Base-by-base conservation (phyloP, 2,113 vertebrate genomes). In the Pteruthius melanotis region DNA sequence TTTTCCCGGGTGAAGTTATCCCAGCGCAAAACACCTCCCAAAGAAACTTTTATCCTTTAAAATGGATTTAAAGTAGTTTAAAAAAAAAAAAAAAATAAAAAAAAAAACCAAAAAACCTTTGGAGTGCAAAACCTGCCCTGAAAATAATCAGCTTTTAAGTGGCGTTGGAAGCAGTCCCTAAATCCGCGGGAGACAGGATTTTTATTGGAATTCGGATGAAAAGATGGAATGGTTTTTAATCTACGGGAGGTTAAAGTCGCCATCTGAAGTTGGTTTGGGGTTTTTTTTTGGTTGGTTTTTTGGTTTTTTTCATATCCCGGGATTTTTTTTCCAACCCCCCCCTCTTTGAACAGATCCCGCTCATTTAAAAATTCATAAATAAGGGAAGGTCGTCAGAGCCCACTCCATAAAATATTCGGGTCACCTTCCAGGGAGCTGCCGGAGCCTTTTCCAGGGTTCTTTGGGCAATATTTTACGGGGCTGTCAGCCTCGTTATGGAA, bases 201-300 rank as follows among this genome's bases (percentile, higher is more conserved):
- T 97, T 98, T 98, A 97, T 98, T 98, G 96, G 96, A 98, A 90
- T 97, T 97, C 87, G 94, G 91, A 97, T 94, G 80, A 94, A 97
- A 98, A 98, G 97, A 97, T 96, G 95, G 96, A 97, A 96, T 95
- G 95, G 57, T 94, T 96, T 96, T 93, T 89, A 91, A 91, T 97
- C 91, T 96, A 56, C 1, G n/a, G 90, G 89, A 98, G 97, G 98
- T 97, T 98, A 98, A 97, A 97, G 72, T 95, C 80, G 6, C 97
- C 97, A 98, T 98, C 97, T 98, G 98, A 98, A 98, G 82, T 97
- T 98, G 94, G 97, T 98, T 98, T 98, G 66, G 65, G 15, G 40
- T 42, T 42, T 42, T 40, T 40, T 42, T 42, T 42, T 13, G 15
- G 42, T 44, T 6, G 42, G 42, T 44, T 37, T 30, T 44, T 33